Evolutionary conservation across 1,140 invertebrate species (phyloP), one percentile per base, ranked within the genome.

Genomic region (Neodiprion virginianus): DNA sequence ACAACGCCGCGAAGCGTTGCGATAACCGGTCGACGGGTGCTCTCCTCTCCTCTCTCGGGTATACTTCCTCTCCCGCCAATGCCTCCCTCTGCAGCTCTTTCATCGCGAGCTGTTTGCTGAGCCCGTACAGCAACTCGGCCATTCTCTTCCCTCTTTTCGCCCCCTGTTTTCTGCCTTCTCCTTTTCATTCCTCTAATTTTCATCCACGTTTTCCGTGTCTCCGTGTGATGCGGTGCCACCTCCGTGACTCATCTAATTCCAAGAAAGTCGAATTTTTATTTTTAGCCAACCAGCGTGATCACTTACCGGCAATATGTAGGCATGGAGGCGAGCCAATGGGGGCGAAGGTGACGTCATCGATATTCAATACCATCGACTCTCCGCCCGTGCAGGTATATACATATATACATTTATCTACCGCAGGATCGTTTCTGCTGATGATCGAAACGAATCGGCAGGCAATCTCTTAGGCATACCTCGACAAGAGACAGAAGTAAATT

Each of bases 1-100:
- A 61, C 53, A 61, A 61, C 53, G 53, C n/a, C n/a, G 53, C 53
- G 53, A 61, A 61, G n/a, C 53, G 53, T 61, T 61, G 53, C 53
- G 53, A 61, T 61, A 61, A 61, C 53, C 8, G 53, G 53, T 17
- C 53, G 53, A 61, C 53, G 53, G 28, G 28, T 40, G 28, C 28
- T 40, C 28, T 61, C 11, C 53, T 14, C 53, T 14, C n/a, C 53
- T 14, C 53, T 61, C 53, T 17, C 53, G n/a, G 53, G 3, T 14
- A 8, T 61, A 61, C 8, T 61, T 61, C 53, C n/a, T 61, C n/a
- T 61, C 5, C 53, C 53, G 11, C 53, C 53, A 40, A 40, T 61
- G 4, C 53, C 11, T 61, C 53, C 53, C 53, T 8, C 28, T 40
- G 28, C 28, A 40, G 28, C 28, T 40, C 28, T 40, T 40, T 40